Base-by-base conservation (phyloP, 2,888 invertebrate species). In the Sinelater perroti region DNA sequence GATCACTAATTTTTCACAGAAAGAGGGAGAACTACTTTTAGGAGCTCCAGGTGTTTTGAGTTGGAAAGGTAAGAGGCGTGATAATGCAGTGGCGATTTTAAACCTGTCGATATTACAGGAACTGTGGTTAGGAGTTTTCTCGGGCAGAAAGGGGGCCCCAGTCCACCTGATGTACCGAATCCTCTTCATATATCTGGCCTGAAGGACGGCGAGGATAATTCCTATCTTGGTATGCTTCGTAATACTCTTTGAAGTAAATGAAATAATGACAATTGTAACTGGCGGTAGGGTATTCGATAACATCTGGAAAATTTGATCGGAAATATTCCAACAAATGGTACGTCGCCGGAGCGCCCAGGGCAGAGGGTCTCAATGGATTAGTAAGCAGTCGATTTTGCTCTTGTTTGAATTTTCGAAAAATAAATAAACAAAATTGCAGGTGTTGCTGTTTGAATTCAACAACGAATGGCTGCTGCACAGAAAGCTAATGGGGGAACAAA, bases 31-130 rank as follows among this genome's bases (percentile, higher is more conserved):
- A 18, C 62, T 84, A n/a, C 70, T 84, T 1, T 70, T 84, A 8
- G 85, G 85, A 5, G 83, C 83, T 0, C 84, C 84, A 5, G 85
- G 85, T 0, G 73, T 84, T 13, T 65, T 81, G 42, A 79, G 80
- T 18, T 84, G 84, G 83, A 79, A 80, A 66, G 84, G 84, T 81
- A 64, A 28, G 49, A 31, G 2, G 6, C n/a, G 30, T 8, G n/a
- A 46, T n/a, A n/a, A n/a, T n/a, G n/a, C n/a, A n/a, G n/a, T n/a
- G n/a, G 3, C 16, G 1, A 11, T 11, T 30, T 8, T 47, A 28
- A 28, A 28, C n/a, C n/a, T n/a, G n/a, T 28, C 10, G 5, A 2
- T 28, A 28, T 31, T 38, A 1, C 7, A 72, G 72, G 44, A 24
- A 51, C 36, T 13, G 40, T 40, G n/a, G 11, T 42, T 2, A 20